Evolutionary conservation across 1,140 invertebrate species (phyloP), one percentile per base, ranked within the genome.

Genomic region (Helicoverpa zea): DNA sequence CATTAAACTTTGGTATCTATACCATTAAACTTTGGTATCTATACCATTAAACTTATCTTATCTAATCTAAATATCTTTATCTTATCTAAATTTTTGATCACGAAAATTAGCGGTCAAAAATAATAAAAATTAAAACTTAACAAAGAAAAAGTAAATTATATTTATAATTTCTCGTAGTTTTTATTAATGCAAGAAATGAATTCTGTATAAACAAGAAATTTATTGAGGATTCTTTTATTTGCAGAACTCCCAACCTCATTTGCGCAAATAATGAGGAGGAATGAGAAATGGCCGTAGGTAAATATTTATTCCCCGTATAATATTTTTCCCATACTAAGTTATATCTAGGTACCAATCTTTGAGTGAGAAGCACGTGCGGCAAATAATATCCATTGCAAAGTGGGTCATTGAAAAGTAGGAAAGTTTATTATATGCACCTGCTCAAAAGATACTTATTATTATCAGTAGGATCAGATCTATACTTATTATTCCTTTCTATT

Each of bases 261-360:
- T 68, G 12, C 49, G 16, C n/a, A 49, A 68, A 68, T 68, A 68
- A 68, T 68, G 64, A 68, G 64, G 16, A 23, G n/a, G 16, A 68
- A 49, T 43, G 43, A 12, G 43, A 18, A 49, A 49, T 68, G 10
- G 63, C 63, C 12, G 63, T 13, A 68, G 18, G 64, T 23, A 68
- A 68, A 49, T 68, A 68, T 68, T 68, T 68, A 68, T 68, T 12
- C 64, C 47, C 14, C 18, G 47, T 49, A 0, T 43, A 18, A 49
- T 68, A 18, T 68, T n/a, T n/a, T 66, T 18, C 18, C 43, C 49
- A 68, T 2, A 23, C 23, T 23, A 23, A 23, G 23, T 23, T 0
- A 23, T 23, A 23, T 23, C 23, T 13, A 68, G 3, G 43, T 18
- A 18, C 10, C 49, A 16, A 23, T 18, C n/a, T 68, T 49, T 43